Percentiles rank a stretch among this genome's conserved stretches.
These are phyloP conservation scores for Maniola jurtina DNA, from an alignment of 1,140 invertebrate genomes.

Conservation along the genomic window DNA sequence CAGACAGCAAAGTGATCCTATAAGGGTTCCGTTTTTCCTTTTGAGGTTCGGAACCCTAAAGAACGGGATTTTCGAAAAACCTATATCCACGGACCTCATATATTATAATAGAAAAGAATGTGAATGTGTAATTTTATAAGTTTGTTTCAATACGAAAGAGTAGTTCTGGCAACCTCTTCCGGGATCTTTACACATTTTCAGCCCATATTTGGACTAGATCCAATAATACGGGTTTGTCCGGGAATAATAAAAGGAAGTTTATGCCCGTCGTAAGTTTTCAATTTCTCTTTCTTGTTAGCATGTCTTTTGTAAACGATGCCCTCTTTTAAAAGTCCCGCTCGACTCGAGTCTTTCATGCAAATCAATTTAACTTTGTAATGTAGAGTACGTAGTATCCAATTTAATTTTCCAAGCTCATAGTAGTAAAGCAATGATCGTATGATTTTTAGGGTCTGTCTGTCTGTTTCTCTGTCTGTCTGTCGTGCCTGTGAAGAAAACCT, in stretches of 20 bases:
- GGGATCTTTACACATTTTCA: conserved; percentile 5
- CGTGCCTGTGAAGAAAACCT: no score
- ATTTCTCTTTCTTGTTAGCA: conserved; percentile 17
- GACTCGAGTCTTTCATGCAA: neutral
- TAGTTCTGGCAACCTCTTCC: conserved; percentile 30
- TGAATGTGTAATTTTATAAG: neutral
- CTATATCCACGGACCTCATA: no score
- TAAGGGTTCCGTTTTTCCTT: no score
- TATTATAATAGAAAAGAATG: no score
- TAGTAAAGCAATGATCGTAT: no score
- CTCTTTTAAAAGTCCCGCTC: neutral
- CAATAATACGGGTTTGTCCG: conserved; percentile 19
- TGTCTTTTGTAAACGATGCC: conserved; percentile 11
- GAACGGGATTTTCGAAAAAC: no score
- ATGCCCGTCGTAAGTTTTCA: conserved; percentile 20
- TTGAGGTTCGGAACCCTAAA: no score
- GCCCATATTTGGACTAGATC: conserved; percentile 24
- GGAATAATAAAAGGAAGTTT: conserved; percentile 18
- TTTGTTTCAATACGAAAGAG: conserved; percentile 14
- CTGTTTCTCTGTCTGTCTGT: no score
- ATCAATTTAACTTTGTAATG: neutral
- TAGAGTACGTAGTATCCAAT: no score
- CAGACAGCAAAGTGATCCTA: no score
- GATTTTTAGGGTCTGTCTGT: no score
- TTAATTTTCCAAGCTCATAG: no score